phyloP scores from a whole-genome alignment of 2,888 invertebrate genomes.

The Rhynchonema sp. region DNA sequence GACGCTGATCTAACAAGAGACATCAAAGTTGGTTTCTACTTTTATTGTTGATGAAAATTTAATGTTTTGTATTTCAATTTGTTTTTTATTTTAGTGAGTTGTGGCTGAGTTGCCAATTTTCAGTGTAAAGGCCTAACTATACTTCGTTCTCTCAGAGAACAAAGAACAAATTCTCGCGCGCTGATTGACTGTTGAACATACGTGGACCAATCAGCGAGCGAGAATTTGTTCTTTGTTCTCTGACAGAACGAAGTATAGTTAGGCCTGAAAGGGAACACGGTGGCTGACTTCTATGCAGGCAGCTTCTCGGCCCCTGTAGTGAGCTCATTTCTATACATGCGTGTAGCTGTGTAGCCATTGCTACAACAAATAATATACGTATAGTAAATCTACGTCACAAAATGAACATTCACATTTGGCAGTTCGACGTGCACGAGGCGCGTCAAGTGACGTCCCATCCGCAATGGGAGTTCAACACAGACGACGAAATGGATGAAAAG shows the following conservation, averaged over 20 bases:
- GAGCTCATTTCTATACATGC: background rate
- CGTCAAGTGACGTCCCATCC: conserved; percentile 78
- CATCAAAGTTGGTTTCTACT: conserved; percentile 54
- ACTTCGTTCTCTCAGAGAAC: too few relatives aligned
- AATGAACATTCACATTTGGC: conserved; percentile 11
- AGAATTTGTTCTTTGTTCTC: too few relatives aligned
- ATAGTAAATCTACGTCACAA: too few relatives aligned
- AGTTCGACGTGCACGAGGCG: conserved; percentile 87
- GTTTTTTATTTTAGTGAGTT: background rate
- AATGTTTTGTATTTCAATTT: background rate
- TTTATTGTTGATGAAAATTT: background rate
- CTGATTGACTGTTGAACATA: too few relatives aligned
- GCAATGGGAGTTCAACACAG: conserved; percentile 87
- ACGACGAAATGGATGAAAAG: conserved; percentile 52
- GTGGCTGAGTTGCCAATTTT: too few relatives aligned
- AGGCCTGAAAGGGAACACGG: too few relatives aligned
- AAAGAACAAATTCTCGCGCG: too few relatives aligned
- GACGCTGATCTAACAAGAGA: conserved; percentile 87
- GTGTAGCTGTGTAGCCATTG: background rate
- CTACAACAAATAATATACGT: background rate
- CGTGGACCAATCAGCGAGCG: too few relatives aligned
- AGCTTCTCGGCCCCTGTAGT: too few relatives aligned
- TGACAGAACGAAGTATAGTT: too few relatives aligned
- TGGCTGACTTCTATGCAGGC: too few relatives aligned
- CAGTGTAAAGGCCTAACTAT: too few relatives aligned